Conservation (phyloP, 1,140 invertebrate species). For the Conus ventricosus region DNA sequence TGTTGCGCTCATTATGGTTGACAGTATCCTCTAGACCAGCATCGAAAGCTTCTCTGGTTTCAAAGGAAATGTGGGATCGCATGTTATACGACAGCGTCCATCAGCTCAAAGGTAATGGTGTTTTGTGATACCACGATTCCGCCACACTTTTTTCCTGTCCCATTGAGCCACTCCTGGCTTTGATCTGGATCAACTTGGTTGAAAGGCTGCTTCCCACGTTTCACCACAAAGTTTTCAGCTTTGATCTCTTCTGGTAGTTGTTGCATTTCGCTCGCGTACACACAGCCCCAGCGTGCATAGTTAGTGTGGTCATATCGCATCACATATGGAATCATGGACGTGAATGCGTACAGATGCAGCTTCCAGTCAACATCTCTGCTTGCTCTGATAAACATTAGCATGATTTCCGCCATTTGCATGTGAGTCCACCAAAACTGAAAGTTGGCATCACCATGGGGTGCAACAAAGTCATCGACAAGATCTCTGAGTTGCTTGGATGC, state of each 20-base stretch:
- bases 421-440: conserved; percentile 1
- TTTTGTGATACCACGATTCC: not conserved
- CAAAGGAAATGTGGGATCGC: not conserved
- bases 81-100: conserved; percentile 16
- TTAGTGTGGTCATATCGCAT: too few relatives aligned
- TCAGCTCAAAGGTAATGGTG: not conserved
- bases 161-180: conserved; percentile 24
- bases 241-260: conserved; percentile 1
- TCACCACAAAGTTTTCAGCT: conserved; percentile 28
- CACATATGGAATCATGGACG: too few relatives aligned
- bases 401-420: not conserved
- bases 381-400: too few relatives aligned
- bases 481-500: not conserved
- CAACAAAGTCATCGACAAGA: not conserved
- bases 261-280: conserved; percentile 3
- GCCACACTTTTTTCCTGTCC: conserved; percentile 5
- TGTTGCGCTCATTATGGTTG: not conserved
- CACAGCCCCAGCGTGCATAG: not conserved
- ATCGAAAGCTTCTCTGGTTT: not conserved
- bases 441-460: not conserved
- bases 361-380: too few relatives aligned
- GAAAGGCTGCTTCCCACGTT: not conserved
- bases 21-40: not conserved
- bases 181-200: conserved; percentile 29
- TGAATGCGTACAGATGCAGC: too few relatives aligned